Conservation (phyloP, 2,797 vertebrate species). For the Cryptoprocta ferox region DNA sequence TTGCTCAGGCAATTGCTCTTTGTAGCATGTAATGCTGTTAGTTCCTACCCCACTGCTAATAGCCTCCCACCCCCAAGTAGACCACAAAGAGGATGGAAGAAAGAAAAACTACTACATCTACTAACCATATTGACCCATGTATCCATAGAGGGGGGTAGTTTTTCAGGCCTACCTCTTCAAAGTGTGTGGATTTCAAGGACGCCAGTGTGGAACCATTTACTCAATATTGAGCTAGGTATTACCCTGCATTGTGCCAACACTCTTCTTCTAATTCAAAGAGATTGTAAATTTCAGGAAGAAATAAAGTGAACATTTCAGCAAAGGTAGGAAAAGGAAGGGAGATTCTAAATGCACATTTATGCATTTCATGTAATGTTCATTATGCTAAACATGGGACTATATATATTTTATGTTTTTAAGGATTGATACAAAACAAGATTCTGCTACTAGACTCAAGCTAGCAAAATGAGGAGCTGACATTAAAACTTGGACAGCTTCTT, state of each 20-base stretch:
- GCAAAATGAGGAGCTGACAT: neutral
- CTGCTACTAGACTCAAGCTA: neutral
- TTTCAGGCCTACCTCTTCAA: neutral
- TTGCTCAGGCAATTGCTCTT: constrained; percentile 68
- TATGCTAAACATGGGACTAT: neutral
- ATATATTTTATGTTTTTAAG: neutral
- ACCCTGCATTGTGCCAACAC: neutral
- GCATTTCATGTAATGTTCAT: neutral
- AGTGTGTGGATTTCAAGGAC: neutral
- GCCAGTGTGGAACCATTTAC: neutral
- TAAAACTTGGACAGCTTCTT: neutral
- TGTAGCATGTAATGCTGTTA: constrained; percentile 78
- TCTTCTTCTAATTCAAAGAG: neutral
- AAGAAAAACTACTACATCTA: constrained; percentile 44
- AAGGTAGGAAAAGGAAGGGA: neutral
- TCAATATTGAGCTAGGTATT: neutral
- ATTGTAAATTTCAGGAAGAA: neutral
- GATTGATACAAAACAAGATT: neutral
- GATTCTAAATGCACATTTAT: neutral
- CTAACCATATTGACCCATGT: neutral
- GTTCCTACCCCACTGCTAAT: constrained; percentile 68
- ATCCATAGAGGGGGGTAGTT: neutral
- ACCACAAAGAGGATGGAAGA: constrained; percentile 13
- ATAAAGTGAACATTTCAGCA: neutral
- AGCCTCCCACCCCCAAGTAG: constrained; percentile 6